phyloP scores from a whole-genome alignment of 2,888 invertebrate species.

The Euphydryas editha region DNA sequence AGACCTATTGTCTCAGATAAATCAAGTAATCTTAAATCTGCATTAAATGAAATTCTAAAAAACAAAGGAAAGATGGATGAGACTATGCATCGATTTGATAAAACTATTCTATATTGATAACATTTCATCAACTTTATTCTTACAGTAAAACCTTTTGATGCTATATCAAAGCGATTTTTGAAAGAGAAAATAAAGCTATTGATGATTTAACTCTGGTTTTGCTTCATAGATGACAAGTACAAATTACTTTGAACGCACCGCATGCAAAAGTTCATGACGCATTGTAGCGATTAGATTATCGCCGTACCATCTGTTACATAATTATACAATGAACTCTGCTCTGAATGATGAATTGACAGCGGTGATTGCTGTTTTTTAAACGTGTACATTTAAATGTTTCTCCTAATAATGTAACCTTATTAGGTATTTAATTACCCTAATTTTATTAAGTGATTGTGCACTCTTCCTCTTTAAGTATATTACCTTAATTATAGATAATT shows the following conservation, averaged over 20 bases:
- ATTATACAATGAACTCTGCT: slow-evolving; percentile 38
- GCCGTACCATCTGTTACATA: slow-evolving; percentile 58
- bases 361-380: slow-evolving; percentile 8
- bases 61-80: slow-evolving; percentile 38
- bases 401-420: background rate
- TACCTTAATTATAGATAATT: too few species aligned
- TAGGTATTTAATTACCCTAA: too few species aligned
- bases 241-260: slow-evolving; percentile 41
- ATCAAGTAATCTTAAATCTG: slow-evolving; percentile 38
- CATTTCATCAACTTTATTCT: slow-evolving; percentile 4
- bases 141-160: background rate
- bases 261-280: slow-evolving; percentile 66
- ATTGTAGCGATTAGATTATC: slow-evolving; percentile 63
- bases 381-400: slow-evolving; percentile 1
- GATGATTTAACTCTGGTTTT: slow-evolving; percentile 20
- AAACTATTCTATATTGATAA: slow-evolving; percentile 27
- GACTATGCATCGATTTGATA: slow-evolving; percentile 32
- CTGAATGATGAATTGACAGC: slow-evolving; percentile 37
- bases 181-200: slow-evolving; percentile 16
- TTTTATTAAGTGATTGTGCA: background rate
- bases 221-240: slow-evolving; percentile 34
- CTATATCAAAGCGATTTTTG: background rate
- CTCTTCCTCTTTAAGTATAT: background rate
- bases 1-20: slow-evolving; percentile 34
- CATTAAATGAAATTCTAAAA: slow-evolving; percentile 41